Base-by-base conservation (phyloP, 2,888 invertebrate species). In the Ganaspis brasiliensis region DNA sequence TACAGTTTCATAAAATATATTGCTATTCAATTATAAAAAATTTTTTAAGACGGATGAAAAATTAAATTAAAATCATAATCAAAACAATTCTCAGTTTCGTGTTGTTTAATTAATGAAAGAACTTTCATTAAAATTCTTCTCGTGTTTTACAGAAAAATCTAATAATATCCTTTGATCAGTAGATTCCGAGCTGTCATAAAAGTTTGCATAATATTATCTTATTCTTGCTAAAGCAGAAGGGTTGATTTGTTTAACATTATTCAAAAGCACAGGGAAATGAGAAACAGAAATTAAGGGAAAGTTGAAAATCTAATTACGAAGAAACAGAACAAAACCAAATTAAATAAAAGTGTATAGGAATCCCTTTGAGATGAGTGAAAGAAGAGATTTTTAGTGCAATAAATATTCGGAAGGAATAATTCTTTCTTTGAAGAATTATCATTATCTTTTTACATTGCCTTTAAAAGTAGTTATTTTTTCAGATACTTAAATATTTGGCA, bases 401-500 rank as follows among this genome's bases (percentile, higher is more conserved):
- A 4, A 67, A 49, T 49, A 45, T 67, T 67, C 2, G 24, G 8
- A 24, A 26, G n/a, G n/a, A 45, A 2, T 56, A 24, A 24, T 56
- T 56, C 8, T 14, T 10, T n/a, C 0, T 49, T 49, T 3, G 1
- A 26, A 21, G 16, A n/a, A 67, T 16, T 52, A 52, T 5, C 19
- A 9, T 10, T 24, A n/a, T 2, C n/a, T 9, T 67, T 45, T 10
- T 26, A 31, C n/a, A 40, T 45, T 45, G 45, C 24, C 63, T 63
- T 45, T 45, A 37, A 67, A 67, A 45, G 8, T 67, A 24, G n/a
- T 67, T 67, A 14, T 37, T 49, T 19, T 10, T 21, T 9, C 6
- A 67, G 21, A n/a, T 26, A 49, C 24, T 45, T 16, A 67, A 67
- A 45, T 67, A 45, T 67, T 67, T 67, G 67, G 67, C 67, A 67